Base-by-base conservation (phyloP, 1,140 invertebrate species). In the Notospermus geniculatus region DNA sequence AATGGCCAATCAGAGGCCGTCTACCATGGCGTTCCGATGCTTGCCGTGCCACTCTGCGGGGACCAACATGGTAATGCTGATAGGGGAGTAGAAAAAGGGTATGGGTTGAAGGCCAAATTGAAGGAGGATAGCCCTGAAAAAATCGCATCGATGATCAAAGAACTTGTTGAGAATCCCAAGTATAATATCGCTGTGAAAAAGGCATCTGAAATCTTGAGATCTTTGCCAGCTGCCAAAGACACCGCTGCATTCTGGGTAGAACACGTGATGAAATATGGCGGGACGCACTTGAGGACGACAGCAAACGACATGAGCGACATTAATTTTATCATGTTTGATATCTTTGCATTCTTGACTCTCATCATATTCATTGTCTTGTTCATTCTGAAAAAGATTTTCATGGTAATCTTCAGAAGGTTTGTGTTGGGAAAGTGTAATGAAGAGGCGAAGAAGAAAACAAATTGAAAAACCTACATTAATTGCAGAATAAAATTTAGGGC, bases 231-330 rank as follows among this genome's bases (percentile, higher is more conserved):
- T 43, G 68, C 75, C 22, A 41, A 71, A 17, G 68, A 75, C 11
- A 57, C 15, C 19, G 75, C 71, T 1, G 63, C 71, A 22, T 86
- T 78, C 77, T 86, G 85, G 85, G 83, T 80, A 9, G 85, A 87
- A 65, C 85, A 84, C 69, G 80, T 86, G 13, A 73, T 86, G 29
- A 77, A 85, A 61, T 80, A 82, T 41, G 84, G 84, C 15, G 80
- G 80, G 1, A 63, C 71, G 39, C 82, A 84, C 72, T 68, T 86
- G 15, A 80, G 76, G 65, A 83, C 83, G 5, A 32, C 60, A 0
- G 59, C 63, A 41, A 57, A 62, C 23, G 55, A 67, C 46, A 67
- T 74, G 66, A 64, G 67, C 0, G 57, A 59, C 25, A 73, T 72
- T 57, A 63, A 71, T 50, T 73, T 73, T 60, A 62, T 66, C 17